Base-by-base conservation (phyloP, 1,140 invertebrate species). In the Drosophila bipectinata region DNA sequence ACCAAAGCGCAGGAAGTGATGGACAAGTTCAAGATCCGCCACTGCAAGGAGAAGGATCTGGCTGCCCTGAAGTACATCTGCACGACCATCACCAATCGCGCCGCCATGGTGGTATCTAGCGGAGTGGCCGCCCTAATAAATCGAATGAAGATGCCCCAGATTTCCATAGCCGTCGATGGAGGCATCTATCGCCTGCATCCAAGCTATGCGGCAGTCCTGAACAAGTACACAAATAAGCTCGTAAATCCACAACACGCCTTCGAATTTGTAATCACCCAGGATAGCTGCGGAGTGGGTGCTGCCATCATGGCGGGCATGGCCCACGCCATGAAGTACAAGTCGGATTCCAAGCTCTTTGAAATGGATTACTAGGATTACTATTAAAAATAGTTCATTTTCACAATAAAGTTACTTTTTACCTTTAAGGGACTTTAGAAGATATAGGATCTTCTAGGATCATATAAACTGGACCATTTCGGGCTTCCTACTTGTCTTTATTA, bases 121-220 rank as follows among this genome's bases (percentile, higher is more conserved):
- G 98, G 97, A 64, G 95, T 96, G 28, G 95, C 96, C 1, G 94
- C 94, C 4, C 92, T 98, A 9, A 93, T 97, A 41, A 95, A 97
- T 90, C 96, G 96, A 93, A 99, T 99, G 94, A 93, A 94, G 28
- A 94, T 97, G 78, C 94, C 96, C 1, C 94, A 95, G 56, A 96
- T 98, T 6, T 98, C 98, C 0, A 96, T 99, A 12, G 98, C 97
- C 49, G 97, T 99, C 59, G 99, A 99, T 92, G 99, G 99, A n/a
- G 99, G 98, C 26, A 96, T 99, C 0, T 99, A 99, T 93, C 95
- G 98, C 79, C 99, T 97, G 93, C 98, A 99, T 92, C 98, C 98
- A 1, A 12, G 39, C 7, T 87, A 67, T 15, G 55, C 72, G n/a
- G 0, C 26, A 0, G 12, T 47, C 0, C 48, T 85, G 1, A 87